These are phyloP conservation scores for Calycopis cecrops DNA, from an alignment of 1,140 invertebrate genomes.

Conservation along the genomic window DNA sequence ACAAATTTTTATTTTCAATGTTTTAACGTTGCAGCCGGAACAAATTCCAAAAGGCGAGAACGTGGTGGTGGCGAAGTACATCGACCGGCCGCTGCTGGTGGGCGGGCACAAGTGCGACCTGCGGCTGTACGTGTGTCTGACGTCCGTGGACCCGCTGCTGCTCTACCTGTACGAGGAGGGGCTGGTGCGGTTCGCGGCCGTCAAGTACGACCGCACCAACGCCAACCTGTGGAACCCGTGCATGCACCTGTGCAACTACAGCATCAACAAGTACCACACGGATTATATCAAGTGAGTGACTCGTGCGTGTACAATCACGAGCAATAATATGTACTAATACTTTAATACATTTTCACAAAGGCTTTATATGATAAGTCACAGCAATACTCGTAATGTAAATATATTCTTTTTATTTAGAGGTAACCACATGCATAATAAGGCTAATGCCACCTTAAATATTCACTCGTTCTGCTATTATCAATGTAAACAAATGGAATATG, in stretches of 20 bases:
- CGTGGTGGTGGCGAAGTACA: slow-evolving; percentile 94
- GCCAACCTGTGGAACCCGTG: slow-evolving; percentile 93
- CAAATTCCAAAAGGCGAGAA: slow-evolving; percentile 94
- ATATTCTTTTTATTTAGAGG: no score
- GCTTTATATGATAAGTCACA: no score
- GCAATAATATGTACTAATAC: slow-evolving; percentile 26
- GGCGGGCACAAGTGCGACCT: slow-evolving; percentile 97
- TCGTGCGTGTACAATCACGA: no score
- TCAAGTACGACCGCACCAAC: slow-evolving; percentile 87
- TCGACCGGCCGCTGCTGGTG: slow-evolving; percentile 94
- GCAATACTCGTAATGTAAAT: no score
- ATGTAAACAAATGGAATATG: no score
- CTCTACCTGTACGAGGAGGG: slow-evolving; percentile 93
- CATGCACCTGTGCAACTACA: slow-evolving; percentile 96
- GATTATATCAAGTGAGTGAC: slow-evolving; percentile 91
- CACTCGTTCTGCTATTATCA: no score
- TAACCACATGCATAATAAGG: no score
- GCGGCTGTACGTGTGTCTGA: slow-evolving; percentile 89
- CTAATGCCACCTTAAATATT: no score
- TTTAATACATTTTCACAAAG: slow-evolving; percentile 17
- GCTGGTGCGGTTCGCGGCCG: slow-evolving; percentile 89
- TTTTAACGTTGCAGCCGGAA: slow-evolving; percentile 80
- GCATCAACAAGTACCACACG: slow-evolving; percentile 75
- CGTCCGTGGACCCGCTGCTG: slow-evolving; percentile 88
- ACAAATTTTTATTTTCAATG: no score